Base-by-base conservation (phyloP, 2,888 invertebrate genomes). In the Lasioglossum oenotherae region DNA sequence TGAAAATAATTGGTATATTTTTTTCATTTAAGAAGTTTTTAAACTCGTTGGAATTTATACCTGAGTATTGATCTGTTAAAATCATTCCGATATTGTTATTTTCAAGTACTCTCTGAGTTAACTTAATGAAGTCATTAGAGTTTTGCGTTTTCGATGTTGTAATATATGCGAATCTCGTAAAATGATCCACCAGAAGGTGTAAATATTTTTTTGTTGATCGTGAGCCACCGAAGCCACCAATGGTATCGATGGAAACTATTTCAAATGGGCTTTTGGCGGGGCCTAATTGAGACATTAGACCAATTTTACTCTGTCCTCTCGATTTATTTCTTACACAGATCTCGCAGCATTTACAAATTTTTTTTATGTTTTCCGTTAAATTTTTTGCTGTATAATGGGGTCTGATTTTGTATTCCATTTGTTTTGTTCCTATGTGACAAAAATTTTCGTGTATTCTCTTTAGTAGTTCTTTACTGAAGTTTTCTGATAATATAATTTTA, bases 241-340 rank as follows among this genome's bases (percentile, higher is more conserved):
- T 89, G 10, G 88, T 91, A n/a, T 89, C 90, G 35, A 90, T 87
- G 0, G 89, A 89, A 19, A 90, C 71, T 35, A 91, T 89, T 81
- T 89, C 82, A 23, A 89, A 89, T 2, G 88, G 73, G 8, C 74
- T 38, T 19, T 57, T 79, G 2, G 88, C 86, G 60, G 91, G 90
- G 16, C 89, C 87, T 38, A 89, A 69, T 10, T 91, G 85, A 27
- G 89, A 89, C 84, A 72, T 23, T 84, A 73, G 41, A 6, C 69
- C 38, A 19, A 23, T 4, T 71, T 71, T 71, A 23, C 38, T 38
- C 41, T 71, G 69, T 71, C 69, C 69, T 41, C 69, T 71, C 38
- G 69, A 38, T 71, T 71, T 71, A 23, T 53, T 53, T 3, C 6
- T 53, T 23, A 53, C 3, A 23, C 53, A 23, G 53, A 23, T 53